These are phyloP conservation scores for Gallinago stenura DNA, from an alignment of 2,797 vertebrate genomes.

Conservation along the genomic window DNA sequence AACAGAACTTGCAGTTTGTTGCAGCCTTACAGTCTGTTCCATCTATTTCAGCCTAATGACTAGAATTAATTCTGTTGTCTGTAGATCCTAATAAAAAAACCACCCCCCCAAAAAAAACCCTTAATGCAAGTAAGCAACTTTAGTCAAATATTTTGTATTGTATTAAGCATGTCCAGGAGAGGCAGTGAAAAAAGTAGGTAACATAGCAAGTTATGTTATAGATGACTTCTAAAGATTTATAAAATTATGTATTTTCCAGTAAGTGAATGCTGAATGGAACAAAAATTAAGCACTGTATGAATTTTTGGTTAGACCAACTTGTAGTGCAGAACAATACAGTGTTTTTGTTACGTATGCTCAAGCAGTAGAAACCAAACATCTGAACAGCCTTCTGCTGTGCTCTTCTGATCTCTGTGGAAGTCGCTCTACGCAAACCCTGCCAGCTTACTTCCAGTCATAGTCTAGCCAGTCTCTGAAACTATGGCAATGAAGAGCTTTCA, in stretches of 20 bases:
- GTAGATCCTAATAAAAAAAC: background rate
- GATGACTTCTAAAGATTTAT: background rate
- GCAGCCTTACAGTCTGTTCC: background rate
- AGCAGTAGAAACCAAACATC: background rate
- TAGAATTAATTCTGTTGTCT: background rate
- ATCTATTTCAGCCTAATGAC: background rate
- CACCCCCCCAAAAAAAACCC: no score
- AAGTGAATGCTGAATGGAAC: background rate
- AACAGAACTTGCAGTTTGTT: background rate
- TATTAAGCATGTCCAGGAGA: background rate
- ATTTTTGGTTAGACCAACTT: background rate
- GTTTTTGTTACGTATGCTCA: background rate
- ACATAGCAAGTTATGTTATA: background rate
- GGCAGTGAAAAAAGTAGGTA: background rate
- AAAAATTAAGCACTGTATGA: background rate
- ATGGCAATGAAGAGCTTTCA: slow-evolving; percentile 26
- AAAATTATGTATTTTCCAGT: background rate
- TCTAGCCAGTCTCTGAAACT: background rate
- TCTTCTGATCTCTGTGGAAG: background rate
- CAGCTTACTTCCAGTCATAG: background rate
- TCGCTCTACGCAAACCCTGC: background rate
- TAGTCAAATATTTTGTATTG: background rate
- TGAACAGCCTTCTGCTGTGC: background rate
- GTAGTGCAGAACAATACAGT: background rate
- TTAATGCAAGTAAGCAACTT: background rate